A percentile compares a stretch with the other conserved stretches of the same genome.
Evolutionary conservation across 1,140 invertebrate genomes (phyloP).

Genomic region (Plectrocnemia conspersa): DNA sequence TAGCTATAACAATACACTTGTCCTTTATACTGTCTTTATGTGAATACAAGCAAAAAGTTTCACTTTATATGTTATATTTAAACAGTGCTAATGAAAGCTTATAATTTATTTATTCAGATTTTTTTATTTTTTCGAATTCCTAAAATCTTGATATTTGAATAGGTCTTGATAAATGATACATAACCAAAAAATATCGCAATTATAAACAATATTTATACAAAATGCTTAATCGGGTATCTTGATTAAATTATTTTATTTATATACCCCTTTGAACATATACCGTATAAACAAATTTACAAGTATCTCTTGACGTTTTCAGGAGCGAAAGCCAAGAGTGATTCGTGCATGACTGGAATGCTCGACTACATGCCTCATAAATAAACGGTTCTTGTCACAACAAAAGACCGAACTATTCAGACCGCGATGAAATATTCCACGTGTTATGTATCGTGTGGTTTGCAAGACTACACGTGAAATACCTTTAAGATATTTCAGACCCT

Average conservation of each 20-base stretch:
- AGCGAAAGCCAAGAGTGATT: slow-evolving; percentile 2
- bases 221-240: too few relatives aligned
- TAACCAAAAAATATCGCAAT: too few relatives aligned
- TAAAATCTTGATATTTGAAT: too few relatives aligned
- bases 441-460: slow-evolving; percentile 5
- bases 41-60: too few relatives aligned
- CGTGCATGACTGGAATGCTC: slow-evolving; percentile 1
- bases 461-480: background rate
- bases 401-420: background rate
- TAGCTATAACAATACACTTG: slow-evolving; percentile 1
- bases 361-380: background rate
- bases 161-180: too few relatives aligned
- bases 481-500: background rate
- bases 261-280: too few relatives aligned
- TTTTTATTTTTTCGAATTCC: too few relatives aligned
- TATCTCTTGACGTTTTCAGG: background rate
- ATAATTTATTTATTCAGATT: too few relatives aligned
- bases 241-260: too few relatives aligned
- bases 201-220: too few relatives aligned
- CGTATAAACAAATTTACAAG: background rate
- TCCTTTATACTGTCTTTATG: background rate
- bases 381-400: slow-evolving; percentile 1
- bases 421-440: slow-evolving; percentile 4
- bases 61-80: too few relatives aligned
- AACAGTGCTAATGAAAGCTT: too few relatives aligned